Evolutionary conservation across 2,888 invertebrate species (phyloP), one percentile per base, ranked within the genome.

Genomic region (Eucriotettix oculatus): DNA sequence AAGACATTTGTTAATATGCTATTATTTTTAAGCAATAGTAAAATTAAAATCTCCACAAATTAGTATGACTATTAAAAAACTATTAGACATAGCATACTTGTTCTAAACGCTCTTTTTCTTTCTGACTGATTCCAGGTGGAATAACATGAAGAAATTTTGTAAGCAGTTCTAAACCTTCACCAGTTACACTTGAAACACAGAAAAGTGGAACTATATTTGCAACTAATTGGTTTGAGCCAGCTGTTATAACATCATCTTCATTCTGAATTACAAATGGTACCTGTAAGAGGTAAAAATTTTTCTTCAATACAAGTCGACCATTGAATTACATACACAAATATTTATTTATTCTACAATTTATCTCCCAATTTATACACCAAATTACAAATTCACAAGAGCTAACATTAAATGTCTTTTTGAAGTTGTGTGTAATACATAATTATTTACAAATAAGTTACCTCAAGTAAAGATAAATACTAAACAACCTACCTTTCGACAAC

Each of bases 181-280:
- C 97, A 0, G 85, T 87, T 0, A 98, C 96, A 70, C 90, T 90
- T 40, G 95, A 95, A 55, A 97, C 87, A 58, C 85, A 86, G 71
- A 94, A 90, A 69, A 93, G 87, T 0, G 92, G 89, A 16, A 81
- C 85, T 62, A 81, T 77, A 64, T 82, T 81, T 65, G 80, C 80
- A 1, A 79, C 78, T 12, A 80, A 71, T 68, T 86, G 82, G 68
- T 81, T 82, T 40, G 83, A 80, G n/a, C 83, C 83, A 16, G 86
- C 87, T 16, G 85, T 86, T 58, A 87, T 81, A 11, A 86, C 85
- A 73, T 87, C 87, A 71, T 87, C 87, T 58, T 83, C 78, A 64
- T 76, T 80, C 65, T 78, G 76, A 1, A 90, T 79, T 58, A 83
- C 72, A 64, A 86, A 73, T 1, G 87, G 86, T 17, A 84, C 79